Base-by-base conservation (phyloP, 1,140 invertebrate genomes). In the Campoletis sonorensis region DNA sequence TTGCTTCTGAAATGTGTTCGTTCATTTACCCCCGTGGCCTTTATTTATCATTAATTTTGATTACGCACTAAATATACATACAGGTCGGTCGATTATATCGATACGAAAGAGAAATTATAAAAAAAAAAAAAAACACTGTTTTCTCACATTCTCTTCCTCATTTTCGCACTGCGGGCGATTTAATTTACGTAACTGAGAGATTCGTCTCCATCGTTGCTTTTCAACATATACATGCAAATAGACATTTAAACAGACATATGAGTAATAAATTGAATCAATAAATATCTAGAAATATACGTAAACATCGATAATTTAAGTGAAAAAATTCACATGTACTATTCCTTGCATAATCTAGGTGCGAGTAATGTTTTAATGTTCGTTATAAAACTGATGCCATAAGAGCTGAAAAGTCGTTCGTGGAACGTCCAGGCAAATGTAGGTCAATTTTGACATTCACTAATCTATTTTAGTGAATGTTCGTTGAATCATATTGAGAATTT, bases 71-170 rank as follows among this genome's bases (percentile, higher is more conserved):
- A 64, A 26, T 11, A n/a, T n/a, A 64, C 23, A 4, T 27, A 26
- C 61, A 11, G 4, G 4, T 10, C 61, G 2, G 23, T 64, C 61
- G n/a, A 64, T 64, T 64, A 64, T 4, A 64, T 26, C n/a, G 61
- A 23, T 15, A 23, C 61, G 61, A 64, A 26, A 26, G 23, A 64
- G 23, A 26, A n/a, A n/a, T 58, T 10, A 10, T 10, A 10, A 13
- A 64, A 13, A 64, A 58, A n/a, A 8, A 45, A 45, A 45, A 45
- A 13, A 3, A 10, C 13, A 11, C 27, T 64, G 15, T 26, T 64
- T 64, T 64, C 61, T 26, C 61, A 26, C 23, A 64, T 64, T 64
- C 61, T 64, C 61, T 64, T 64, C 61, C 61, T 64, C 61, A 64
- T 64, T 64, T 64, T 64, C 61, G 23, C 61, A 64, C 61, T 27